Evolutionary conservation across 1,140 invertebrate species (phyloP).

Genomic region (Drosophila navojoa): DNA sequence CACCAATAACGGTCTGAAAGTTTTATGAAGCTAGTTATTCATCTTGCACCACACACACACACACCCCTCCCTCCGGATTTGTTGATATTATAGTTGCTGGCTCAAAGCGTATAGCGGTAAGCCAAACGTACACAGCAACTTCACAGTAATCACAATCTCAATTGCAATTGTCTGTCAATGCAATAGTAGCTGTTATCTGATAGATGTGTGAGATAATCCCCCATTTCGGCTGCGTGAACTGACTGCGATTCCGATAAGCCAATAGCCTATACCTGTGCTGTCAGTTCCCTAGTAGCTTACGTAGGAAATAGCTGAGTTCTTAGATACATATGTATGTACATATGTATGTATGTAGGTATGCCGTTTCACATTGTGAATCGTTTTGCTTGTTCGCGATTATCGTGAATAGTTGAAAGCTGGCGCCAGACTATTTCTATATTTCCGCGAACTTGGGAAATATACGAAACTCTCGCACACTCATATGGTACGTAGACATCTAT

Average conservation of each 20-base stretch:
- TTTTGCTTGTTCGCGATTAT: slow-evolving; percentile 40
- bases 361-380: slow-evolving; percentile 25
- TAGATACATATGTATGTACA: no score
- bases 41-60: no score
- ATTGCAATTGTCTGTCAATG: slow-evolving; percentile 7
- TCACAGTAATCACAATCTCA: slow-evolving; percentile 1
- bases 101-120: no score
- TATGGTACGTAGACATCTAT: neutral
- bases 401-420: slow-evolving; percentile 44
- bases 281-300: no score
- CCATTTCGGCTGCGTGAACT: slow-evolving; percentile 18
- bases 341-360: no score
- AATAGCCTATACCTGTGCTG: neutral
- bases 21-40: no score
- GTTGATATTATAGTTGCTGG: no score
- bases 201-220: neutral
- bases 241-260: slow-evolving; percentile 17
- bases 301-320: slow-evolving; percentile 1
- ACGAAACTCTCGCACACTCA: neutral
- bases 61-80: no score
- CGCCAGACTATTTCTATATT: slow-evolving; percentile 30
- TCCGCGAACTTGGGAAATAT: slow-evolving; percentile 26
- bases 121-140: no score
- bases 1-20: no score
- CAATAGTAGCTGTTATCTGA: neutral